Base-by-base conservation (phyloP, 2,797 vertebrate genomes). In the Sebastes trivittatus region DNA sequence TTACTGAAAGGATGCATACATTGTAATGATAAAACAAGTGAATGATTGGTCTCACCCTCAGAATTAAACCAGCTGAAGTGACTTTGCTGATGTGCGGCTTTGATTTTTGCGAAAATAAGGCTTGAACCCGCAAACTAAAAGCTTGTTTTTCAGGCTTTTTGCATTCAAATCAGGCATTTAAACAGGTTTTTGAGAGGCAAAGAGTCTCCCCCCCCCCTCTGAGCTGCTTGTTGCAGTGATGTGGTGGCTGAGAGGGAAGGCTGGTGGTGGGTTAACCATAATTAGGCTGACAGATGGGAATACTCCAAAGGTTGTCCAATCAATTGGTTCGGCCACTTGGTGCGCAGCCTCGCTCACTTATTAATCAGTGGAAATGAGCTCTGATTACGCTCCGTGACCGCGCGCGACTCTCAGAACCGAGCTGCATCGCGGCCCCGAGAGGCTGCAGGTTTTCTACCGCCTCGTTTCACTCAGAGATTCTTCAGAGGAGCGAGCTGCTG, bases 331-430 rank as follows among this genome's bases (percentile, higher is more conserved):
- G 14, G 42, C 54, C 67, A 11, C 29, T 78, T 18, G 20, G 7
- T 22, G 71, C 64, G 67, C 62, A 34, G 64, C 63, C 54, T 56
- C 42, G 6, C 77, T 75, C 60, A 8, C 46, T 66, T 18, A 29
- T 60, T 82, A 76, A 82, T 79, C 76, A 73, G 68, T 2, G 52
- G 71, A 59, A 63, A 77, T 67, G 16, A 84, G 59, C 55, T 62
- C 13, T 42, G 63, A 72, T 69, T 52, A 73, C 25, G 5, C 22
- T 66, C 46, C 5, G 5, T 22, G 27, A 66, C 29, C 0, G 36
- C 2, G n/a, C 3, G 14, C 6, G 27, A 42, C 20, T 49, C 18
- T 34, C 22, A 29, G n/a, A 13, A 38, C 4, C 3, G 11, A 22
- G n/a, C 25, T 16, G 49, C 61, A 5, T 23, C 2, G 3, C 0